phyloP scores from a whole-genome alignment of 2,113 vertebrate species.

The Notothenia rossii region DNA sequence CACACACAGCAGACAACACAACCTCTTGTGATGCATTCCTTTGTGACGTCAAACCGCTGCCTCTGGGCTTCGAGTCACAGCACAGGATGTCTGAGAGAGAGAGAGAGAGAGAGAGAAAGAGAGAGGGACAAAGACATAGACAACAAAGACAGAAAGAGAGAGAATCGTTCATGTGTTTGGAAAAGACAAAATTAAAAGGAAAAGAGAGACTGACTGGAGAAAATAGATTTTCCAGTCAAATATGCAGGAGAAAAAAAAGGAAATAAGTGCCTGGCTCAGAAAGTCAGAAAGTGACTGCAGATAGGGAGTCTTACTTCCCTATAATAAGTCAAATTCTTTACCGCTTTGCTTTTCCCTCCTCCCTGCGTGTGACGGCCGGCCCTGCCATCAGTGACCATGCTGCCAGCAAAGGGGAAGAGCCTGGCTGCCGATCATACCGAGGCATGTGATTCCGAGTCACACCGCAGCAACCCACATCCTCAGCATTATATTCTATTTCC shows the following conservation, averaged over 20 bases:
- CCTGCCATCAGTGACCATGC: slow-evolving; percentile 42
- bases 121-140: slow-evolving; percentile 39
- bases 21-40: slow-evolving; percentile 78
- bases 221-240: slow-evolving; percentile 31
- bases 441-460: slow-evolving; percentile 68
- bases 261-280: slow-evolving; percentile 10
- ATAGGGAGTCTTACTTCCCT: slow-evolving; percentile 68
- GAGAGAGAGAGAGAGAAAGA: background rate
- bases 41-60: slow-evolving; percentile 76
- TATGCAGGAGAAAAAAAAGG: background rate
- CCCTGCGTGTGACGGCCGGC: slow-evolving; percentile 57
- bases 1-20: slow-evolving; percentile 66
- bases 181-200: slow-evolving; percentile 18
- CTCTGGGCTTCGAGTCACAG: slow-evolving; percentile 61
- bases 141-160: slow-evolving; percentile 28
- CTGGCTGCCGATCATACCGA: slow-evolving; percentile 33
- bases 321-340: slow-evolving; percentile 65
- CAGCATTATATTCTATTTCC: slow-evolving; percentile 49
- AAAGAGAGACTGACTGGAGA: background rate
- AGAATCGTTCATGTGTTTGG: background rate
- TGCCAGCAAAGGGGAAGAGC: slow-evolving; percentile 58
- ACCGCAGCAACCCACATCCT: slow-evolving; percentile 45
- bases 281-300: slow-evolving; percentile 68
- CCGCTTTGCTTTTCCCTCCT: slow-evolving; percentile 41
- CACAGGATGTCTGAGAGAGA: slow-evolving; percentile 69